Evolutionary conservation across 37 sponge, comb jelly and placozoan genomes (phyloP).

Genomic region (Spongilla lacustris): DNA sequence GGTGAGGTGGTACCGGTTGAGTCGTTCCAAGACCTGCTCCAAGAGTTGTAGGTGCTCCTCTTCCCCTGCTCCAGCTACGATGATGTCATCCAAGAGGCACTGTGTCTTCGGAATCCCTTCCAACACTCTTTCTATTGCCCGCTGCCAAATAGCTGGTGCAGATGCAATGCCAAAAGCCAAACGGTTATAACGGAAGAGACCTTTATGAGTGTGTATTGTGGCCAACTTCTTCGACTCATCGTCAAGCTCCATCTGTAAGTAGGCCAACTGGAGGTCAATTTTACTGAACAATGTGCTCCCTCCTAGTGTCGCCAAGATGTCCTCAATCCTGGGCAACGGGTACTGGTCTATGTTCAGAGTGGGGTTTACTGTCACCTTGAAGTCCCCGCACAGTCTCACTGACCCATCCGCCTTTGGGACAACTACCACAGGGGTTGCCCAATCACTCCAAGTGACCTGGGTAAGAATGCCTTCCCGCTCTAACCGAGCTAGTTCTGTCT

Average conservation of each 20-base stretch:
- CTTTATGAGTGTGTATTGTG: slow-evolving; percentile 6
- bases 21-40: slow-evolving; percentile 5
- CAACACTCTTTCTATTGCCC: slow-evolving; percentile 6
- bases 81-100: slow-evolving; percentile 6
- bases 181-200: slow-evolving; percentile 17
- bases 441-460: slow-evolving; percentile 11
- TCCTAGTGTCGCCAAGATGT: slow-evolving; percentile 18
- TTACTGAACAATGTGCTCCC: slow-evolving; percentile 5
- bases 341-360: slow-evolving; percentile 17
- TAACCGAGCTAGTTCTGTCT: slow-evolving; percentile 14
- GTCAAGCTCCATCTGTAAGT: slow-evolving; percentile 13
- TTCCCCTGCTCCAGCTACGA: slow-evolving; percentile 9
- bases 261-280: slow-evolving; percentile 16
- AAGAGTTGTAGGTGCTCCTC: slow-evolving; percentile 9
- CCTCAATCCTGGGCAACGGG: slow-evolving; percentile 14
- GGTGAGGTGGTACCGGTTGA: background rate
- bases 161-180: slow-evolving; percentile 23
- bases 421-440: slow-evolving; percentile 40
- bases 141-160: slow-evolving; percentile 29
- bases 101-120: slow-evolving; percentile 11
- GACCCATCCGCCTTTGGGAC: slow-evolving; percentile 26
- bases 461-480: slow-evolving; percentile 32
- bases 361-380: slow-evolving; percentile 31
- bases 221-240: slow-evolving; percentile 6
- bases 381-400: slow-evolving; percentile 43